These are phyloP conservation scores for Oasisia sp. DNA, from an alignment of 2,888 invertebrate species.

Conservation along the genomic window DNA sequence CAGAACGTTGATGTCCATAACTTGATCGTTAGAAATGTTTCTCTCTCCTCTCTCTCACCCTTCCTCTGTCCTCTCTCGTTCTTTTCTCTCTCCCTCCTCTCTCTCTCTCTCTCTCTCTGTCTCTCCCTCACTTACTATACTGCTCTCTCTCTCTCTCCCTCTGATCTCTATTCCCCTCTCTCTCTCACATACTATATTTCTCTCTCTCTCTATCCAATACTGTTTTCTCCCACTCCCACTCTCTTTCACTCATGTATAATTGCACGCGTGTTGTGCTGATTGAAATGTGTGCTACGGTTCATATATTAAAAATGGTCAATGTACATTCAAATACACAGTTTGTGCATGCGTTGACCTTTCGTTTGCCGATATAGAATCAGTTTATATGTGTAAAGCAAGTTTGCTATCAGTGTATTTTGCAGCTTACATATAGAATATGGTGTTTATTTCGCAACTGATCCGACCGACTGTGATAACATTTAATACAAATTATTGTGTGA, in stretches of 20 bases:
- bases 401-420: not conserved
- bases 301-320: not conserved
- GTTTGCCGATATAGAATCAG: not conserved
- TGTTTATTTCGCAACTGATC: not conserved
- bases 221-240: not conserved
- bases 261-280: constrained; percentile 17
- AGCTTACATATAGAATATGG: not conserved
- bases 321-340: not conserved
- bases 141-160: too few relatives aligned
- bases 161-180: too few relatives aligned
- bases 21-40: not conserved
- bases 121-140: too few relatives aligned
- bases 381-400: not conserved
- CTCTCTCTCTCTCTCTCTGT: too few relatives aligned
- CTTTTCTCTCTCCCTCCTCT: too few relatives aligned
- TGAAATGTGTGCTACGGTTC: constrained; percentile 1
- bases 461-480: constrained; percentile 12
- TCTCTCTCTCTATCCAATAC: not conserved
- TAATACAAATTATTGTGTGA: not conserved
- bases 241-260: not conserved
- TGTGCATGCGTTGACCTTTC: not conserved
- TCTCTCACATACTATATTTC: not conserved
- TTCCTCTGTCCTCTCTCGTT: too few relatives aligned
- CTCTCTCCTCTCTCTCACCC: too few relatives aligned
- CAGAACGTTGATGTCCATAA: not conserved